phyloP scores from a whole-genome alignment of 2,888 invertebrate species.

The Seira sanloemensis region DNA sequence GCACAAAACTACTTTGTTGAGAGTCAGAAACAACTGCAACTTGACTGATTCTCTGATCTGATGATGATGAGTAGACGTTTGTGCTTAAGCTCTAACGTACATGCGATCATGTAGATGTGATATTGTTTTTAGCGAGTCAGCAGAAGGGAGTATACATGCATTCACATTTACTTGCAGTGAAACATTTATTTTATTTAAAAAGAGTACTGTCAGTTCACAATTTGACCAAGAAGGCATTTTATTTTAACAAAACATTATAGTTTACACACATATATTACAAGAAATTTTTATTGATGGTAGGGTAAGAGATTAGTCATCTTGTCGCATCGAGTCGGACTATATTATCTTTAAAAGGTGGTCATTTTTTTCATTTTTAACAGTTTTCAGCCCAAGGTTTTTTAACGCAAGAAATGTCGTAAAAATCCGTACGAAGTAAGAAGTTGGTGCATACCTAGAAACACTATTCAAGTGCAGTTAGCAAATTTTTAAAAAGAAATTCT shows the following conservation, averaged over 20 bases:
- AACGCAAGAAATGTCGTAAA: neutral
- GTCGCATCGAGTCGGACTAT: conserved; percentile 15
- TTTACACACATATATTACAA: neutral
- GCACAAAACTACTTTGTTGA: conserved; percentile 8
- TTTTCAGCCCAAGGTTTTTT: neutral
- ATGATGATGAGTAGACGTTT: neutral
- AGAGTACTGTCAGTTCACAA: neutral
- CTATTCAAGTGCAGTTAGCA: no score
- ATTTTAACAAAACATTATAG: conserved; percentile 18
- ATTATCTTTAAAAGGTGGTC: conserved; percentile 15
- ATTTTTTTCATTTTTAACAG: neutral
- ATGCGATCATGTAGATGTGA: neutral
- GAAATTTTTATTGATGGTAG: neutral
- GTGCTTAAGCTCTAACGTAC: no score
- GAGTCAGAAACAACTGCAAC: neutral
- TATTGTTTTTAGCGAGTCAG: no score
- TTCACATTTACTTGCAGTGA: neutral
- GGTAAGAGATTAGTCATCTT: conserved; percentile 43
- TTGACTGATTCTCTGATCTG: neutral
- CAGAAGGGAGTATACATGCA: neutral
- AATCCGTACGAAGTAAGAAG: no score
- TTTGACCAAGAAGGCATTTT: neutral
- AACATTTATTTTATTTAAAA: neutral
- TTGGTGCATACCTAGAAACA: no score
- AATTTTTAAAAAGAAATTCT: no score